Base-by-base conservation (phyloP, 2,113 vertebrate genomes). In the Pteropus alecto region DNA sequence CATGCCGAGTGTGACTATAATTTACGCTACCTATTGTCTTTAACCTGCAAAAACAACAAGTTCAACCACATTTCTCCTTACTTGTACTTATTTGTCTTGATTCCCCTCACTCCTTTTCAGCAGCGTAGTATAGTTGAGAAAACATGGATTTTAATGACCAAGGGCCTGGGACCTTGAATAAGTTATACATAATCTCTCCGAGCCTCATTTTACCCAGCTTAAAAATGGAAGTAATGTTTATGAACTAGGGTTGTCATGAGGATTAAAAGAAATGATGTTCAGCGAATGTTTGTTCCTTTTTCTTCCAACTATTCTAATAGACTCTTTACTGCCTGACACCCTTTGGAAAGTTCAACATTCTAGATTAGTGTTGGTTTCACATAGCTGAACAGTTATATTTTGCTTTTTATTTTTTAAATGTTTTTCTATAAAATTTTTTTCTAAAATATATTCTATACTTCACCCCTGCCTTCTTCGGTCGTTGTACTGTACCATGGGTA, bases 401-500 rank as follows among this genome's bases (percentile, higher is more conserved):
- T 85, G 70, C 73, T 91, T 90, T 92, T 90, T 73, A 38, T 78
- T 89, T 76, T 96, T 88, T 35, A 61, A 54, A 30, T 79, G 13
- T 48, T 84, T 92, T 95, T 76, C 58, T 84, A 14, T 87, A 58
- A 96, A 91, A 91, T 51, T 6, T 94, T 82, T 90, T 93, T 65
- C 28, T 74, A 30, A 83, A 92, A 33, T 86, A 30, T 43, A 79
- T 54, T 46, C 58, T 76, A 0, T 91, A 48, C 70, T 84, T 87
- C 38, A 63, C 46, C 51, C 41, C 48, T 54, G 61, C 24, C 60
- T 95, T 61, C 60, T 87, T 71, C 74, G 84, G 68, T 30, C 43
- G 24, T 58, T 71, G 12, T 38, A 30, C 96, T 63, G 6, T 7
- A n/a, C 56, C 33, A 3, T 70, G n/a, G n/a, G 41, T 84, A 79